These are phyloP conservation scores for Oreochromis mossambicus DNA, from an alignment of 2,797 vertebrate species.

Conservation along the genomic window DNA sequence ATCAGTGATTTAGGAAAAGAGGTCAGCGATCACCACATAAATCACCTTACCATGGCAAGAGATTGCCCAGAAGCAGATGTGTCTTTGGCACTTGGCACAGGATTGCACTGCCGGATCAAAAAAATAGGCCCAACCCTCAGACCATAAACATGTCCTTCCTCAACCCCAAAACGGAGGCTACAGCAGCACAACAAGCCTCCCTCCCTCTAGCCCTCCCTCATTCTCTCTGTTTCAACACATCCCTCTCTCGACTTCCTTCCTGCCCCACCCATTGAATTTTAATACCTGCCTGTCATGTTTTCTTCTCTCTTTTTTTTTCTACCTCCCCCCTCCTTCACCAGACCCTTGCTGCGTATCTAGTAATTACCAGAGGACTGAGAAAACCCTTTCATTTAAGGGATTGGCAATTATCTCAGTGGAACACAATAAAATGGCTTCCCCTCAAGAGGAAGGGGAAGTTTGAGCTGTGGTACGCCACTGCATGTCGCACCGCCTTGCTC, in stretches of 20 bases:
- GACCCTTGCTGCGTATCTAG: slow-evolving; percentile 74
- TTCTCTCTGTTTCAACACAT: slow-evolving; percentile 70
- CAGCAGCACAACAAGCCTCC: slow-evolving; percentile 46
- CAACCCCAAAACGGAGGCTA: slow-evolving; percentile 60
- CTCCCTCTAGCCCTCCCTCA: slow-evolving; percentile 37
- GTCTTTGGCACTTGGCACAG: slow-evolving; percentile 58
- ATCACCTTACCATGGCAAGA: slow-evolving; percentile 45
- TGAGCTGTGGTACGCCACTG: slow-evolving; percentile 65
- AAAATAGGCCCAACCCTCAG: slow-evolving; percentile 58
- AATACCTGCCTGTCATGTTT: slow-evolving; percentile 78
- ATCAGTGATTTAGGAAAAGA: slow-evolving; percentile 55
- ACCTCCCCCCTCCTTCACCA: slow-evolving; percentile 52
- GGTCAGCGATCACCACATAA: slow-evolving; percentile 65
- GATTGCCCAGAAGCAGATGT: slow-evolving; percentile 67
- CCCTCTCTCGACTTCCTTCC: slow-evolving; percentile 65
- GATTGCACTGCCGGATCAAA: slow-evolving; percentile 47
- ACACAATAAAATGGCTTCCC: slow-evolving; percentile 77
- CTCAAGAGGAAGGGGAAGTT: slow-evolving; percentile 74
- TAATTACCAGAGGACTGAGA: slow-evolving; percentile 76
- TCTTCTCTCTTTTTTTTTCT: slow-evolving; percentile 25
- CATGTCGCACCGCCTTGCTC: slow-evolving; percentile 58
- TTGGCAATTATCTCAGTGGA: slow-evolving; percentile 77
- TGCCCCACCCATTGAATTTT: slow-evolving; percentile 72
- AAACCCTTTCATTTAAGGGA: slow-evolving; percentile 80
- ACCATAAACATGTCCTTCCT: slow-evolving; percentile 72